These are phyloP conservation scores for Himalopsyche anomala DNA, from an alignment of 2,888 invertebrate genomes.

Conservation along the genomic window DNA sequence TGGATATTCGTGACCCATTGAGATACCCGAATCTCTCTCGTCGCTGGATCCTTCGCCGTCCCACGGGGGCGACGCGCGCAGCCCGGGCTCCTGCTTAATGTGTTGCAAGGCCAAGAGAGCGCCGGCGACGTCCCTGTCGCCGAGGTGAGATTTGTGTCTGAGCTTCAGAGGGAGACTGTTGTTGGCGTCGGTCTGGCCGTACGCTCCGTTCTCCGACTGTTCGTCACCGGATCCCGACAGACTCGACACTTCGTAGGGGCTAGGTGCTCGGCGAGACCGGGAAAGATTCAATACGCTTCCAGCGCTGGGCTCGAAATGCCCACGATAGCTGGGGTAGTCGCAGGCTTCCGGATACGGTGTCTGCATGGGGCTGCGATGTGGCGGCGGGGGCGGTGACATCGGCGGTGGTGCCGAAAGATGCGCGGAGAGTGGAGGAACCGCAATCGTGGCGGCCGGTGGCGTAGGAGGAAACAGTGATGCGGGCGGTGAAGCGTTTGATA, in stretches of 20 bases:
- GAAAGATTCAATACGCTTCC: slow-evolving; percentile 86
- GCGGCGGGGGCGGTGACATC: slow-evolving; percentile 73
- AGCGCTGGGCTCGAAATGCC: slow-evolving; percentile 77
- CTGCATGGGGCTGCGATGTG: slow-evolving; percentile 75
- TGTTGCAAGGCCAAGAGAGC: slow-evolving; percentile 89
- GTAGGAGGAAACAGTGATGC: slow-evolving; percentile 78
- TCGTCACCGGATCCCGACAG: slow-evolving; percentile 81
- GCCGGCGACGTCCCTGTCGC: slow-evolving; percentile 92
- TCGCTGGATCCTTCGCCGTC: slow-evolving; percentile 94
- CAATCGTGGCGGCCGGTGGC: slow-evolving; percentile 74
- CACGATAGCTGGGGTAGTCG: slow-evolving; percentile 73
- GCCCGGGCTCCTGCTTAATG: slow-evolving; percentile 90
- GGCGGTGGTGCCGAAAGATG: slow-evolving; percentile 66
- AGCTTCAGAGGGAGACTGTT: slow-evolving; percentile 92
- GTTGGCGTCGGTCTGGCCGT: slow-evolving; percentile 80
- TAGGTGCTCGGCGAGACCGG: slow-evolving; percentile 80
- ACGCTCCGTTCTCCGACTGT: slow-evolving; percentile 69
- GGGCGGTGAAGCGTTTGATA: slow-evolving; percentile 69
- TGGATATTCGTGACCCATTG: slow-evolving; percentile 84
- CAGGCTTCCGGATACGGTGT: slow-evolving; percentile 75
- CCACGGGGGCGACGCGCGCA: slow-evolving; percentile 88
- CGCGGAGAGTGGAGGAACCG: slow-evolving; percentile 71
- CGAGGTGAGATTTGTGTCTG: slow-evolving; percentile 93
- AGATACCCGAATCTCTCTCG: slow-evolving; percentile 93
- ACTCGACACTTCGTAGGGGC: slow-evolving; percentile 89